Base-by-base conservation (phyloP, 2,888 invertebrate genomes). In the Drosophila merina region DNA sequence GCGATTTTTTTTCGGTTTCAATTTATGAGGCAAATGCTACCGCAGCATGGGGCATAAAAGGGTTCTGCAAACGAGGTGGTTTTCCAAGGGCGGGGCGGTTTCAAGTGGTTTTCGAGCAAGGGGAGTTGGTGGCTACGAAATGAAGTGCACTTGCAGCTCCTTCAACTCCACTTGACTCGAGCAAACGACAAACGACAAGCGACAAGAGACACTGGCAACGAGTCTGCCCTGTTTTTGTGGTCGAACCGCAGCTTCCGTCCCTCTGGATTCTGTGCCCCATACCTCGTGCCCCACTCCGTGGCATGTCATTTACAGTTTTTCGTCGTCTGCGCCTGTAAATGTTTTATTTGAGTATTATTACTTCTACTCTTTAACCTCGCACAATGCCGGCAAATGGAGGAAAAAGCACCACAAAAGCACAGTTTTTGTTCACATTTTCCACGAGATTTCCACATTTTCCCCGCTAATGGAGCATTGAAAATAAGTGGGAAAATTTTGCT, bases 341-440 rank as follows among this genome's bases (percentile, higher is more conserved):
- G 81, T 81, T 81, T 81, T 81, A 81, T 81, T 81, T 81, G 83
- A 81, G 86, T 86, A 81, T 81, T 81, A 81, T 86, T 86, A 86
- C 86, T 83, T 79, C 71, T 75, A 81, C 77, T 79, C 83, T 81
- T 83, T 79, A 83, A 72, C 79, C 64, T 31, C 66, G 64, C 25
- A 64, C 64, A 64, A 68, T 56, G 68, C 45, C 44, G 36, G 49
- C 20, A 68, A 52, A 67, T 50, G 54, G 44, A 26, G 42, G 47
- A 48, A 52, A 66, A 66, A 66, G 33, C 10, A 28, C 10, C 42
- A 26, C 20, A 51, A 51, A 51, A 8, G 40, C 12, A 25, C 20
- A 42, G 12, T 42, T 47, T 38, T 47, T 59, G 28, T 26, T n/a
- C 33, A 14, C 28, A 12, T 57, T 57, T 33, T 45, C 33, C 20